Percentiles rank a stretch among this genome's conserved stretches.
phyloP scores from a whole-genome alignment of 2,888 invertebrate species.

The Melinopterus prodromus region DNA sequence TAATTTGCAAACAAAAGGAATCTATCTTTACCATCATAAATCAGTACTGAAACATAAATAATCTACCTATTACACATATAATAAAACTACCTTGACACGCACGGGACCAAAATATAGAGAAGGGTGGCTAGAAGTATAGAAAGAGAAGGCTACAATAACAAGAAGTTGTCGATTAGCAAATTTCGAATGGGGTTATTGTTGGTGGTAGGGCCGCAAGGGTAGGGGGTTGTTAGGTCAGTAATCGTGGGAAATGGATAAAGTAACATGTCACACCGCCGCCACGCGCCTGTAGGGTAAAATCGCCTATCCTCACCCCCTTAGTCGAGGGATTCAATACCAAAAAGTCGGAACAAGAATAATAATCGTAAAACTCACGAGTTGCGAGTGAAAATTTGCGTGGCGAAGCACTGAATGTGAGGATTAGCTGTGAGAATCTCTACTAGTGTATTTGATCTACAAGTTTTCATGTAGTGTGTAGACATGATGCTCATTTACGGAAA shows the following conservation, averaged over 20 bases:
- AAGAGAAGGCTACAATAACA: constrained; percentile 12
- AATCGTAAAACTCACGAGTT: constrained; percentile 6
- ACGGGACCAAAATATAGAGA: not conserved
- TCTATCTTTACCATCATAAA: no score
- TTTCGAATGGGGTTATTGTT: constrained; percentile 39
- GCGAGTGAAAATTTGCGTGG: not conserved
- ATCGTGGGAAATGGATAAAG: constrained; percentile 46
- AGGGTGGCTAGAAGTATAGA: not conserved
- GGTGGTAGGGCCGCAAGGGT: constrained; percentile 38
- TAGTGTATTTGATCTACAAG: not conserved
- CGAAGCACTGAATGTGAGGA: constrained; percentile 11
- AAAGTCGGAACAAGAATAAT: constrained; percentile 19
- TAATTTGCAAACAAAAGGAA: no score
- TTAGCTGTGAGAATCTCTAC: constrained; percentile 14
- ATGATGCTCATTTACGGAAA: not conserved
- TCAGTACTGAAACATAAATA: no score
- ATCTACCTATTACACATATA: not conserved
- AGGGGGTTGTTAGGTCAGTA: constrained; percentile 42
- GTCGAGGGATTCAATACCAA: not conserved
- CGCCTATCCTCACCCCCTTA: not conserved
- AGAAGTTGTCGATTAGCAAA: constrained; percentile 23
- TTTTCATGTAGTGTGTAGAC: not conserved
- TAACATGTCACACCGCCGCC: constrained; percentile 48
- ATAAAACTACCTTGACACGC: not conserved
- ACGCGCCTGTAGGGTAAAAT: constrained; percentile 45